These are phyloP conservation scores for Periophthalmus modestus DNA, from an alignment of 2,113 vertebrate genomes.

Conservation along the genomic window DNA sequence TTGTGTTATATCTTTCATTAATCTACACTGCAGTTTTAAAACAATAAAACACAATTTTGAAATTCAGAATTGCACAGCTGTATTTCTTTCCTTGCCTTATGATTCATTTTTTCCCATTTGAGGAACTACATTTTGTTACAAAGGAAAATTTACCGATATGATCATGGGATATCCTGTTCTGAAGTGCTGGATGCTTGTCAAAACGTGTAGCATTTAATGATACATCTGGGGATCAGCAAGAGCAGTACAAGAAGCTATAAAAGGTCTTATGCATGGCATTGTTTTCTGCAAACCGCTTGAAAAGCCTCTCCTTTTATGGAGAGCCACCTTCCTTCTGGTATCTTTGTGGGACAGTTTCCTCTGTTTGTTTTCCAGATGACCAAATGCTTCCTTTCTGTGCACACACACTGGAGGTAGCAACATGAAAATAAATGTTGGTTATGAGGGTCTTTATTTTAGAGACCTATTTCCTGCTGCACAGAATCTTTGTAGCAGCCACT, in stretches of 20 bases:
- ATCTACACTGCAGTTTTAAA: constrained; percentile 18
- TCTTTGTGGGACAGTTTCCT: constrained; percentile 45
- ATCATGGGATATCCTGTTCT: constrained; percentile 66
- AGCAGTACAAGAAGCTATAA: constrained; percentile 44
- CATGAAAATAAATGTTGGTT: not conserved
- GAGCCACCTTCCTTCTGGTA: constrained; percentile 23
- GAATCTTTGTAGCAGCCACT: constrained; percentile 62
- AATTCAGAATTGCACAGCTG: constrained; percentile 36
- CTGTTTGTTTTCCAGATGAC: constrained; percentile 56
- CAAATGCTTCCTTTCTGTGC: constrained; percentile 40
- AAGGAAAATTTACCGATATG: constrained; percentile 32
- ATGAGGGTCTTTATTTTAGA: constrained; percentile 14
- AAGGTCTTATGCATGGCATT: constrained; percentile 46
- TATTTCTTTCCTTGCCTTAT: constrained; percentile 63
- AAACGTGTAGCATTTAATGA: constrained; percentile 53
- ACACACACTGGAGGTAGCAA: not conserved
- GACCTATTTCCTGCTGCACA: constrained; percentile 37
- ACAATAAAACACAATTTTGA: constrained; percentile 46
- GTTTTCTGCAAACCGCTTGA: constrained; percentile 32
- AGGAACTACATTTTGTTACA: constrained; percentile 5
- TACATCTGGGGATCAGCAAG: constrained; percentile 34
- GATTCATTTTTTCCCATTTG: constrained; percentile 49
- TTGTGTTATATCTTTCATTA: constrained; percentile 20
- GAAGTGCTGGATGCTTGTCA: constrained; percentile 33
- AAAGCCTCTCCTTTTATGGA: constrained; percentile 60